A percentile compares a stretch with the other conserved stretches of the same genome.
Conservation (phyloP, 2,888 invertebrate species). For the Drosophila anomelani region DNA sequence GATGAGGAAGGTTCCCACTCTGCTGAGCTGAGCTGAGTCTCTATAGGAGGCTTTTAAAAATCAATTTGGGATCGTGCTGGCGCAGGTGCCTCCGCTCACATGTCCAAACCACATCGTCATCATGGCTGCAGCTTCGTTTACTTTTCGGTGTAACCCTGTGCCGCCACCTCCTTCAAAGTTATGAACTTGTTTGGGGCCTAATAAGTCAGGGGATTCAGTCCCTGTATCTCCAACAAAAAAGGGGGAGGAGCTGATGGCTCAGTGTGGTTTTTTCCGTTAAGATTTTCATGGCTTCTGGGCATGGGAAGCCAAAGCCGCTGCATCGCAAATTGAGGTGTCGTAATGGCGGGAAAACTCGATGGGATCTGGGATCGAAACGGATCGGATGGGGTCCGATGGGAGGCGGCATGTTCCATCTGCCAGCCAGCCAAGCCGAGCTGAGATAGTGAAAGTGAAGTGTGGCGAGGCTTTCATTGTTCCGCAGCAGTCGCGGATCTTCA, state of each 20-base stretch:
- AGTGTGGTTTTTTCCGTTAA: constrained; percentile 47
- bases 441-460: constrained; percentile 73
- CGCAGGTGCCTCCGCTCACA: constrained; percentile 44
- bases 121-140: constrained; percentile 54
- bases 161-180: constrained; percentile 58
- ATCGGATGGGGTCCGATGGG: constrained; percentile 20
- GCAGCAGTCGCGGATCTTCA: constrained; percentile 42
- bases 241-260: constrained; percentile 44
- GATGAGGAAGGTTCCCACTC: constrained; percentile 34
- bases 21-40: neutral
- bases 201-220: constrained; percentile 58
- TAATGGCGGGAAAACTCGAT: constrained; percentile 65
- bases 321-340: constrained; percentile 74
- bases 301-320: constrained; percentile 32
- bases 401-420: constrained; percentile 49
- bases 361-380: constrained; percentile 19
- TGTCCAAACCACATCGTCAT: constrained; percentile 59
- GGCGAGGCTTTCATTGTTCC: constrained; percentile 57
- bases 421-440: constrained; percentile 17
- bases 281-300: constrained; percentile 76
- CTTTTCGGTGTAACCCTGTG: constrained; percentile 68
- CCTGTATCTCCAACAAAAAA: constrained; percentile 17
- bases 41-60: constrained; percentile 38
- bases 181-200: constrained; percentile 76
- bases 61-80: constrained; percentile 47